Base-by-base conservation (phyloP, 2,888 invertebrate species). In the Mactromeris polynyma region DNA sequence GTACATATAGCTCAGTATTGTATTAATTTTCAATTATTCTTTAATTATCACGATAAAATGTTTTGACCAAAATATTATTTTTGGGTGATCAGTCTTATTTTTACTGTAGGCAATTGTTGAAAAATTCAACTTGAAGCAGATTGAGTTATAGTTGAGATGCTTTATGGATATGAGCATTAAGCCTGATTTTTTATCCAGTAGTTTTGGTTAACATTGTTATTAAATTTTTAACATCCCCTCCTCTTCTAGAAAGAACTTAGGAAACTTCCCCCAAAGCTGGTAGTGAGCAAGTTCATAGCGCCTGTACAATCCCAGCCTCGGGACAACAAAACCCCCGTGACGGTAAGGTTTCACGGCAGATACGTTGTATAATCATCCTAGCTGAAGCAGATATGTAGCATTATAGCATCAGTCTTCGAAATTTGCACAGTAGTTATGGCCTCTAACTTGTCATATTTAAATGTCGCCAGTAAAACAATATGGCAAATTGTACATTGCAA, bases 221-320 rank as follows among this genome's bases (percentile, higher is more conserved):
- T 79, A 26, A 26, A 79, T 84, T 73, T 73, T 73, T 73, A 73
- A 73, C 73, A 33, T 73, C 73, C 73, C 73, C 38, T 84, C 33
- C 51, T 40, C 33, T 78, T 78, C 19, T 78, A 84, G 84, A 33
- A 82, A 54, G 91, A 88, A 81, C 88, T 91, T 81, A 91, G 87
- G 89, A 90, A 89, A 90, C 89, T 89, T 69, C 92, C 92, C 51
- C 90, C 92, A 38, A 92, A 90, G 87, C 86, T 92, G 87, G 89
- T 87, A 46, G 92, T 92, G 78, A 85, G 87, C 78, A 82, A 89
- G 81, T 90, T 92, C 80, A 79, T 92, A 83, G 26, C 88, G 46
- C 89, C 69, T 64, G 69, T 64, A 26, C 86, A 78, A 26, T 78
- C 86, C 58, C 86, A 46, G 58, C 31, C 73, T 17, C 36, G 78